These are phyloP conservation scores for Pristiophorus japonicus DNA, from an alignment of 2,113 vertebrate species.

Conservation along the genomic window DNA sequence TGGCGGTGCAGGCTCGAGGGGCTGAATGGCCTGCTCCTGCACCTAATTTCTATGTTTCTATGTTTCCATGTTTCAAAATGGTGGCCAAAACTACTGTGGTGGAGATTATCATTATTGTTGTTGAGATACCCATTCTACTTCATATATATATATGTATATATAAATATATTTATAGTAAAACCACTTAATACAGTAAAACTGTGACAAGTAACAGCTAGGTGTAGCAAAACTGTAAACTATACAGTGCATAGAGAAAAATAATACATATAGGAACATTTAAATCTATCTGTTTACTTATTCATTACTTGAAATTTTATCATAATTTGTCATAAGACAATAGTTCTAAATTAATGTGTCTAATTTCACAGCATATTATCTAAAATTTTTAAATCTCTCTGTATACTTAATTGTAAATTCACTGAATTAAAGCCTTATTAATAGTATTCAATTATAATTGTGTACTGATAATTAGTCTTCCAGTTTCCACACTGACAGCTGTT, in stretches of 20 bases:
- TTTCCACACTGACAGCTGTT: neutral
- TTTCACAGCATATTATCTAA: neutral
- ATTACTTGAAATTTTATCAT: neutral
- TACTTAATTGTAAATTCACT: neutral
- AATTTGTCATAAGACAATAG: neutral
- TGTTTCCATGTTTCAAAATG: too few relatives aligned
- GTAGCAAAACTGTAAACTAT: neutral
- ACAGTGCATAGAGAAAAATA: neutral
- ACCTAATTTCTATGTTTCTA: too few relatives aligned
- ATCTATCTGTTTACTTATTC: neutral
- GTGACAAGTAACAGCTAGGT: neutral
- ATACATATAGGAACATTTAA: neutral
- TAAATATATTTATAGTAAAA: too few relatives aligned
- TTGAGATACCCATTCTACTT: neutral
- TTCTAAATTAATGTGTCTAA: neutral
- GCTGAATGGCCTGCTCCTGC: too few relatives aligned
- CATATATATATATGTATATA: too few relatives aligned
- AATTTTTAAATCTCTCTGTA: neutral
- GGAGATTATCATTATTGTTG: neutral
- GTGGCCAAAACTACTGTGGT: neutral
- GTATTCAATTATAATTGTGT: neutral
- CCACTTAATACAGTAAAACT: neutral
- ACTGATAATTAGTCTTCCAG: neutral
- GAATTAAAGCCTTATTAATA: conserved; percentile 17
- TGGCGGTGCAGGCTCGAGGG: too few relatives aligned